Conservation (phyloP, 2,113 vertebrate genomes). For the Channa maculata region DNA sequence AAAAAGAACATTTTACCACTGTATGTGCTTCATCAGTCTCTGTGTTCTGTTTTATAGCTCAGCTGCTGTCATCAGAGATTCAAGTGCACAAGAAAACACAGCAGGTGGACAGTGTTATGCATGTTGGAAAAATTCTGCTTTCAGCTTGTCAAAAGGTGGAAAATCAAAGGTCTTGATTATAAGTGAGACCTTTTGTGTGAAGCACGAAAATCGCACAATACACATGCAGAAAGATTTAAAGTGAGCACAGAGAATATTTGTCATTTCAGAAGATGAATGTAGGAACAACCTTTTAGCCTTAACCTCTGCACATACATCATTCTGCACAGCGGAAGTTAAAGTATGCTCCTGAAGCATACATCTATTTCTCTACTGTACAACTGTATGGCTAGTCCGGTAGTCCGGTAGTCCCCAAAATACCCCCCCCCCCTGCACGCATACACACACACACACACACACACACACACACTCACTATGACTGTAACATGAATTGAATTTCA, state of each 20-base stretch:
- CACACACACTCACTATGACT: not conserved
- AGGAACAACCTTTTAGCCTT: not conserved
- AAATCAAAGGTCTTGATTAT: not conserved
- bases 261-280: not conserved
- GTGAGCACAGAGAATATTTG: not conserved
- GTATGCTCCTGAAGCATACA: not conserved
- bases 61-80: slow-evolving; percentile 3
- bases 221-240: not conserved
- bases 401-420: not conserved
- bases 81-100: not conserved
- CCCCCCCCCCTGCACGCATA: too few species aligned
- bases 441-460: too few species aligned
- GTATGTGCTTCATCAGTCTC: not conserved
- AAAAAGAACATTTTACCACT: not conserved
- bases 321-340: not conserved
- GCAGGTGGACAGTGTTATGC: not conserved
- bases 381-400: not conserved
- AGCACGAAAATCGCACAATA: too few species aligned
- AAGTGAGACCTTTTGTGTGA: not conserved
- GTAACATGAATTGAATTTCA: slow-evolving; percentile 37
- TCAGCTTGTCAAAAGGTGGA: slow-evolving; percentile 9
- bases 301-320: not conserved
- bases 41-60: slow-evolving; percentile 7
- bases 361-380: not conserved
- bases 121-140: too few species aligned